A percentile compares a stretch with the other conserved stretches of the same genome.
Conservation (phyloP, 2,888 invertebrate species). For the Calliopum simillimum region DNA sequence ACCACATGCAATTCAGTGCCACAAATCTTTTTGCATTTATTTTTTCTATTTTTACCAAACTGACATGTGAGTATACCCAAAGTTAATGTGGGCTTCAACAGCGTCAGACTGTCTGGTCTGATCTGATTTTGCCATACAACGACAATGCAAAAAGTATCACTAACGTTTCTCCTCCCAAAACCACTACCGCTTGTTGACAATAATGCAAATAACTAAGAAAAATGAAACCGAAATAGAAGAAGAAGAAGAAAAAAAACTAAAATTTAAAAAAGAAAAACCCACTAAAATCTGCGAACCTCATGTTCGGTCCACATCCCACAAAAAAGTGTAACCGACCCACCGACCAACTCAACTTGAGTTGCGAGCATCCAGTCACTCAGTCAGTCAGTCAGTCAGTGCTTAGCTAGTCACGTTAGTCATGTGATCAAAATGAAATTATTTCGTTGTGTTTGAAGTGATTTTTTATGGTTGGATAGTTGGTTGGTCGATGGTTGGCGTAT, state of each 20-base stretch:
- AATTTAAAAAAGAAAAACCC: not conserved
- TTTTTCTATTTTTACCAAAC: not conserved
- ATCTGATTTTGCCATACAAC: slow-evolving; percentile 24
- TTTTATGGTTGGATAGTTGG: not conserved
- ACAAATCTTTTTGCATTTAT: slow-evolving; percentile 1
- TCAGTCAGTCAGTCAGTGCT: not conserved
- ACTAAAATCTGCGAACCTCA: not conserved
- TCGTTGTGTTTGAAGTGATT: slow-evolving; percentile 8
- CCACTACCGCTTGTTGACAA: too few relatives aligned
- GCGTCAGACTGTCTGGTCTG: slow-evolving; percentile 67
- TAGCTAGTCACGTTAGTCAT: not conserved
- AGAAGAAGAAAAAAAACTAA: not conserved
- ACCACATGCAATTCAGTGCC: slow-evolving; percentile 19
- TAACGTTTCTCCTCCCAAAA: too few relatives aligned
- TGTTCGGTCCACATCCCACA: not conserved
- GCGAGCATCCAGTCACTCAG: not conserved
- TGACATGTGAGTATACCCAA: slow-evolving; percentile 8
- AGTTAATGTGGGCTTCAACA: slow-evolving; percentile 63
- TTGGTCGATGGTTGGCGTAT: not conserved
- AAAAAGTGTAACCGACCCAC: not conserved
- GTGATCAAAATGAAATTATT: slow-evolving; percentile 29
- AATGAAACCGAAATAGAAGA: not conserved
- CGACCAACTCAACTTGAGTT: not conserved
- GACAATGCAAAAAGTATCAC: too few relatives aligned
- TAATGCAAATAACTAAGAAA: not conserved